Conservation (phyloP, 35 echinoderm and acorn worm genomes). For the Ptychodera flava region DNA sequence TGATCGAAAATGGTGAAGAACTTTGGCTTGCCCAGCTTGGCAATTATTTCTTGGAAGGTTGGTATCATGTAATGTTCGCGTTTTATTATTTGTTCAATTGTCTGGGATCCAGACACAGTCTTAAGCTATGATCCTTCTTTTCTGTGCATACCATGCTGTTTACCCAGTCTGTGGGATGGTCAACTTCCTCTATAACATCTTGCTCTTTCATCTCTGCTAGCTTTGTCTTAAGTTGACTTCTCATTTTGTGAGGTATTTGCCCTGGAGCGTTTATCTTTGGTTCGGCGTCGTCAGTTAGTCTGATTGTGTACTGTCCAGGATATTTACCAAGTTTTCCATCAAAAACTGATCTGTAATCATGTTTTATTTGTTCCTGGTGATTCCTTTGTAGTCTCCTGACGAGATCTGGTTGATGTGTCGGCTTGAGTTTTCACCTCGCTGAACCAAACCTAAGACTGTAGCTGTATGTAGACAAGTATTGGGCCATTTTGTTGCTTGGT, state of each 20-base stretch:
- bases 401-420: background rate
- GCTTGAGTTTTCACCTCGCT: background rate
- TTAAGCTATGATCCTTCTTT: conserved; percentile 3
- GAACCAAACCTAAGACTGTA: background rate
- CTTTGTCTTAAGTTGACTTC: background rate
- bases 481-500: background rate
- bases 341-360: background rate
- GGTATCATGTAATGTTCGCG: conserved; percentile 21
- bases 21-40: conserved; percentile 13
- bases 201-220: conserved; percentile 4
- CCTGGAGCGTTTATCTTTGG: background rate
- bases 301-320: background rate
- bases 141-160: background rate
- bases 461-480: background rate
- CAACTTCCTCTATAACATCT: background rate
- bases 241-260: background rate
- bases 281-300: background rate
- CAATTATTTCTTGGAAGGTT: background rate
- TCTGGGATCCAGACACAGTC: conserved; percentile 12
- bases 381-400: background rate
- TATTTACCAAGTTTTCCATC: background rate
- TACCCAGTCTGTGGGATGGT: conserved; percentile 19
- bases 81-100: conserved; percentile 14
- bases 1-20: conserved; percentile 34
- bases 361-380: background rate